Conservation (phyloP, 2,113 vertebrate species). For the Symphodus melops region DNA sequence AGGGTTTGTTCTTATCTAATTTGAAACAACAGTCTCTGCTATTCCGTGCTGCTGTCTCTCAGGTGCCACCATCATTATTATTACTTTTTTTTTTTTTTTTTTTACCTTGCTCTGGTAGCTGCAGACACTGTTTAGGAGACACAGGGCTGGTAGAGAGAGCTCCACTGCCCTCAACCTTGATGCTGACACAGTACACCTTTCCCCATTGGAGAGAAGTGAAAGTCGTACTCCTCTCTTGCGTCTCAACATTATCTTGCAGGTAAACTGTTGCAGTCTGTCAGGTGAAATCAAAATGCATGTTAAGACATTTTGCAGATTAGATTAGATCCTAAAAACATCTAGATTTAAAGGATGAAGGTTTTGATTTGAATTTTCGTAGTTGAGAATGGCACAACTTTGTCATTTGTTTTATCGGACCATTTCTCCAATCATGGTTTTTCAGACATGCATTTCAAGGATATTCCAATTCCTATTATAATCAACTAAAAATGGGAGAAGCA, state of each 20-base stretch:
- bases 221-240: constrained; percentile 11
- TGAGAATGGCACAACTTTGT: neutral
- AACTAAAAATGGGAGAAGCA: no score
- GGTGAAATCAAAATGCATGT: neutral
- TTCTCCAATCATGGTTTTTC: neutral
- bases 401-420: no score
- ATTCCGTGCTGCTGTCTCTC: neutral
- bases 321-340: no score
- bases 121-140: constrained; percentile 67
- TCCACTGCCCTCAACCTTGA: constrained; percentile 35
- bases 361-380: neutral
- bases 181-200: constrained; percentile 74
- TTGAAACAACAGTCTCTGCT: neutral
- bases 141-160: neutral
- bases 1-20: no score
- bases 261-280: constrained; percentile 49
- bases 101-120: constrained; percentile 74
- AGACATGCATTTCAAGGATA: neutral
- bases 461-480: no score
- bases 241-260: constrained; percentile 4
- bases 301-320: neutral
- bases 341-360: neutral
- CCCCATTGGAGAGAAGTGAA: constrained; percentile 67
- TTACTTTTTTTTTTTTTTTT: neutral
- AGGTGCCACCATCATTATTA: neutral